Evolutionary conservation across 2,888 invertebrate species (phyloP).

Genomic region (Sycophila texana): DNA sequence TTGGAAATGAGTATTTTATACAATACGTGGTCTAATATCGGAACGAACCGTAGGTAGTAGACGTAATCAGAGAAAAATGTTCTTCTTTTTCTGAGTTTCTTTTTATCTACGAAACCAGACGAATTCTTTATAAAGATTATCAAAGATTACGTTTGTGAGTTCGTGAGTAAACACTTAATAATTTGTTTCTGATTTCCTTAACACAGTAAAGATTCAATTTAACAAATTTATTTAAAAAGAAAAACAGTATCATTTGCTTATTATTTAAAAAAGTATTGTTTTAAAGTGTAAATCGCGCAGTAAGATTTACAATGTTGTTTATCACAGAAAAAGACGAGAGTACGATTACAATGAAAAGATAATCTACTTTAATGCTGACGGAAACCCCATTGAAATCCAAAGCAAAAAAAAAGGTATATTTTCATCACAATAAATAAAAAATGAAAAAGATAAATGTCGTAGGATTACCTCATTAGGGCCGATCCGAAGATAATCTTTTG

Average conservation of each 20-base stretch:
- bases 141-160: too few relatives aligned
- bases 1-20: neutral
- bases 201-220: too few relatives aligned
- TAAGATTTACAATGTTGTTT: neutral
- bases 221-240: too few relatives aligned
- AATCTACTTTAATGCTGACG: neutral
- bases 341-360: neutral
- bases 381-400: neutral
- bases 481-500: slow-evolving; percentile 21
- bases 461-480: slow-evolving; percentile 4
- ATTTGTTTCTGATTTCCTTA: too few relatives aligned
- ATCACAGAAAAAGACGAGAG: neutral
- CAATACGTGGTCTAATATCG: neutral
- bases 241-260: too few relatives aligned
- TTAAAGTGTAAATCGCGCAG: neutral
- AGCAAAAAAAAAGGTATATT: slow-evolving; percentile 8
- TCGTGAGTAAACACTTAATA: too few relatives aligned
- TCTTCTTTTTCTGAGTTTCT: too few relatives aligned
- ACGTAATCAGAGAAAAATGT: neutral
- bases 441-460: slow-evolving; percentile 24
- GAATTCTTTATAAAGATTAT: too few relatives aligned
- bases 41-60: neutral
- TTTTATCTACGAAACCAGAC: too few relatives aligned
- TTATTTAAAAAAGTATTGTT: too few relatives aligned
- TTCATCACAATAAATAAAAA: neutral